A percentile compares a stretch with the other conserved stretches of the same genome.
Conservation (phyloP, 2,797 vertebrate genomes). For the Cyclopterus lumpus region DNA sequence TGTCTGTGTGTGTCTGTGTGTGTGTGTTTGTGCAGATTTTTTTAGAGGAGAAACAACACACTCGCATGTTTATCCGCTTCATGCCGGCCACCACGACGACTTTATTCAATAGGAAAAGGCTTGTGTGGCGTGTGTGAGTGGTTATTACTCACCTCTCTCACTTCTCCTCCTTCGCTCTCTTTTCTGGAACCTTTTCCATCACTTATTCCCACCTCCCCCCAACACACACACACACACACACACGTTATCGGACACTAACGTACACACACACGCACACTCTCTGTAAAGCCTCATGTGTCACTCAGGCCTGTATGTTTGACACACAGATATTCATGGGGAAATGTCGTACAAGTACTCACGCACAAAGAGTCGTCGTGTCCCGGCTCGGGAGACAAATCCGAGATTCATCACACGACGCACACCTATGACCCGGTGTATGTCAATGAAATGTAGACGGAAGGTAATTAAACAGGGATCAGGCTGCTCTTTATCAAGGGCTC, state of each 20-base stretch:
- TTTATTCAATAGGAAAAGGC: conserved; percentile 10
- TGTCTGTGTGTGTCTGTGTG: conserved; percentile 6
- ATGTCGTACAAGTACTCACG: conserved; percentile 31
- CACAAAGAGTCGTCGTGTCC: neutral
- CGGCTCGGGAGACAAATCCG: conserved; percentile 34
- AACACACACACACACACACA: no score
- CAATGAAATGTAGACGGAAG: conserved; percentile 76
- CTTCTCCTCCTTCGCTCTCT: neutral
- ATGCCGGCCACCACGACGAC: conserved; percentile 17
- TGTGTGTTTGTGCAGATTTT: neutral
- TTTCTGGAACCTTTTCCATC: conserved; percentile 30
- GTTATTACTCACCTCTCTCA: conserved; percentile 33
- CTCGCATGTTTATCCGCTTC: conserved; percentile 15
- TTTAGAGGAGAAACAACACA: neutral
- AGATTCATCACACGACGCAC: conserved; percentile 66
- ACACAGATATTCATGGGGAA: conserved; percentile 12
- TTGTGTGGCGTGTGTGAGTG: conserved; percentile 30
- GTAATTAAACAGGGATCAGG: conserved; percentile 84
- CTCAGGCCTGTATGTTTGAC: neutral
- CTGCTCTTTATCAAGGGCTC: conserved; percentile 82
- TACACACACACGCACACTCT: neutral
- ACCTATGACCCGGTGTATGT: conserved; percentile 68
- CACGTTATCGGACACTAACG: no score
- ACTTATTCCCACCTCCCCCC: neutral
- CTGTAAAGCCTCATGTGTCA: neutral